Conservation (phyloP, 2,113 vertebrate genomes). For the Meleagris gallopavo region DNA sequence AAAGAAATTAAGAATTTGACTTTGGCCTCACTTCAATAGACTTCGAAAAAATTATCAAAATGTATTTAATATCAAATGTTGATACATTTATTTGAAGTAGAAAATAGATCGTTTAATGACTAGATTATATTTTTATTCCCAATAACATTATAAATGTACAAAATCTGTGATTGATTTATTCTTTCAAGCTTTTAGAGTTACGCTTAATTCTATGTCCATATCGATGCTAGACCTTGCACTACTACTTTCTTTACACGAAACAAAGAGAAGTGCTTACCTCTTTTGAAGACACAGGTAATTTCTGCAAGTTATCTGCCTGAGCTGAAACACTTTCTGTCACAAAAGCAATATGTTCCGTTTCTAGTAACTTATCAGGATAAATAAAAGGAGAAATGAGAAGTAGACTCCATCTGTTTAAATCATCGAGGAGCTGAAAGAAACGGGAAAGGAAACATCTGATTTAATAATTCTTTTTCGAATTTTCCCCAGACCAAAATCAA, state of each 20-base stretch:
- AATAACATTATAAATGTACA: background rate
- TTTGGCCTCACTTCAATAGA: background rate
- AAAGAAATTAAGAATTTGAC: background rate
- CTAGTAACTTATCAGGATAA: slow-evolving; percentile 58
- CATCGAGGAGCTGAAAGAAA: slow-evolving; percentile 83
- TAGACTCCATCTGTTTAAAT: slow-evolving; percentile 89
- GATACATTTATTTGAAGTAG: background rate
- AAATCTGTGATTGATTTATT: background rate
- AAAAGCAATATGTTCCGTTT: slow-evolving; percentile 86
- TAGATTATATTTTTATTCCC: background rate
- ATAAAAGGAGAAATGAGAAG: slow-evolving; percentile 78
- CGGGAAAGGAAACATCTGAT: background rate
- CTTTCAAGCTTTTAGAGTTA: background rate
- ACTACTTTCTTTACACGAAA: background rate
- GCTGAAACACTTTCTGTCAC: slow-evolving; percentile 86
- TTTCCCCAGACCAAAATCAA: background rate
- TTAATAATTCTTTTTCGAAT: background rate
- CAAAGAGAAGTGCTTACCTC: slow-evolving; percentile 77
- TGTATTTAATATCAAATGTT: background rate
- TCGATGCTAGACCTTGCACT: background rate
- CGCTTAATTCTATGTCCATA: background rate
- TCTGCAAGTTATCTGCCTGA: slow-evolving; percentile 42
- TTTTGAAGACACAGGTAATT: slow-evolving; percentile 60
- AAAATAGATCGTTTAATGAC: background rate
- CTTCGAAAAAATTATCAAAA: background rate